Evolutionary conservation across 2,888 invertebrate genomes (phyloP).

Genomic region (Xestobium rufovillosum): DNA sequence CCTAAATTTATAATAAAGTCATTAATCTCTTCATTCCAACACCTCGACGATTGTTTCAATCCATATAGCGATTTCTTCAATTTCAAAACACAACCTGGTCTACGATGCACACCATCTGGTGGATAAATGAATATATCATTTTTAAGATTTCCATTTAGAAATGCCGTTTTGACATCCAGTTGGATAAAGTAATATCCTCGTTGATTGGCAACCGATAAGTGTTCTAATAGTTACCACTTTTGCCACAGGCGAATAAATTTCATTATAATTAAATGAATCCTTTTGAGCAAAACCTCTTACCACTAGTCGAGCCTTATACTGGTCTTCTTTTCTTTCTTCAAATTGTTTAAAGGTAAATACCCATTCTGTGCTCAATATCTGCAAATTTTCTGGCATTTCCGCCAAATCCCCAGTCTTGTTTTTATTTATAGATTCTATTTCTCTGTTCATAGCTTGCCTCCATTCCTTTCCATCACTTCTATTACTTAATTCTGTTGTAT

Average conservation of each 20-base stretch:
- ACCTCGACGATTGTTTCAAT: constrained; percentile 15
- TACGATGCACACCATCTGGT: constrained; percentile 15
- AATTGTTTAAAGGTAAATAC: constrained; percentile 21
- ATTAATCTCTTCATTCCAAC: constrained; percentile 25
- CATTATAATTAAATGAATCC: constrained; percentile 22
- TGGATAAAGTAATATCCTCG: constrained; percentile 20
- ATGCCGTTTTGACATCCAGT: constrained; percentile 23
- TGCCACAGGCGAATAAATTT: constrained; percentile 30
- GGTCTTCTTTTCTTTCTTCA: constrained; percentile 26
- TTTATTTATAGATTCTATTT: constrained; percentile 15
- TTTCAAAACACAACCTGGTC: constrained; percentile 9
- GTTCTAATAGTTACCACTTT: constrained; percentile 26
- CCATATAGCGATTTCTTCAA: constrained; percentile 14
- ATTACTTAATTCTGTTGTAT: constrained; percentile 9
- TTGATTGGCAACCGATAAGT: constrained; percentile 25
- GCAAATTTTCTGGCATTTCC: constrained; percentile 8
- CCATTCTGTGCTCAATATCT: constrained; percentile 13
- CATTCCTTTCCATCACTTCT: constrained; percentile 11
- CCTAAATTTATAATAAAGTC: constrained; percentile 12
- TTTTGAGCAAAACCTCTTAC: constrained; percentile 30
- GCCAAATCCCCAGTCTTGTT: constrained; percentile 12
- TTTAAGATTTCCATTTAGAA: constrained; percentile 21
- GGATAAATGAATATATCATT: constrained; percentile 16
- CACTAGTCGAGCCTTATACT: constrained; percentile 27
- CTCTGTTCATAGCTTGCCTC: constrained; percentile 13